Evolutionary conservation across 2,113 vertebrate species (phyloP).

Genomic region (Naja naja): DNA sequence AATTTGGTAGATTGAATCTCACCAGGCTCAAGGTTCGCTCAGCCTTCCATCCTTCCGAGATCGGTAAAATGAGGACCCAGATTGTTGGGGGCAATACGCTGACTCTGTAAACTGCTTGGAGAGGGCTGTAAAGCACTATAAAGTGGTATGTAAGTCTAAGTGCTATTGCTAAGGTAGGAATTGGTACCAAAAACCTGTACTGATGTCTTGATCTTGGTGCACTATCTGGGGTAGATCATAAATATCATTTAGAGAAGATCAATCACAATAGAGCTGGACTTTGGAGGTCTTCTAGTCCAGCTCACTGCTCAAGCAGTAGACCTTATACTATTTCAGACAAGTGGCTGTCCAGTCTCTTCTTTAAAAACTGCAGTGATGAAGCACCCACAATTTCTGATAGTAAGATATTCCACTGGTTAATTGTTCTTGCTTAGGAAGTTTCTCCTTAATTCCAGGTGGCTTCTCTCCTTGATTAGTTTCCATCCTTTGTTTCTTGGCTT

Average conservation of each 20-base stretch:
- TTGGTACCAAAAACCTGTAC: neutral
- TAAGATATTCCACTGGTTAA: neutral
- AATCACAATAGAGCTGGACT: neutral
- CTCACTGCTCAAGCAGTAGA: neutral
- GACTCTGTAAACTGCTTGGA: too few relatives aligned
- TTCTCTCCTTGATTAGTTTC: neutral
- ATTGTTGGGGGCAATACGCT: too few relatives aligned
- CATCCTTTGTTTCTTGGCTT: neutral
- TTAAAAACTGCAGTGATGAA: neutral
- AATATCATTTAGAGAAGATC: neutral
- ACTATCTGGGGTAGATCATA: neutral
- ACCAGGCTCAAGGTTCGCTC: too few relatives aligned
- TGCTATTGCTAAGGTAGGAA: neutral
- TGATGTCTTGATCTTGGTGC: neutral
- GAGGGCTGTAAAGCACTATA: too few relatives aligned
- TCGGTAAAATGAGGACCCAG: too few relatives aligned
- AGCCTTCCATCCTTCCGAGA: too few relatives aligned
- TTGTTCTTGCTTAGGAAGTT: neutral
- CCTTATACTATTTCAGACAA: neutral
- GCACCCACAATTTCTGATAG: neutral
- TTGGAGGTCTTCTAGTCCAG: neutral
- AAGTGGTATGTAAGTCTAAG: too few relatives aligned
- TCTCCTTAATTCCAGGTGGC: neutral
- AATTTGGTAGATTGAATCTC: too few relatives aligned
- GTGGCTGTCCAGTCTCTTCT: neutral